Percentiles rank a stretch among this genome's conserved stretches.
These are phyloP conservation scores for Desmodus rotundus DNA, from an alignment of 2,113 vertebrate species.

Conservation along the genomic window DNA sequence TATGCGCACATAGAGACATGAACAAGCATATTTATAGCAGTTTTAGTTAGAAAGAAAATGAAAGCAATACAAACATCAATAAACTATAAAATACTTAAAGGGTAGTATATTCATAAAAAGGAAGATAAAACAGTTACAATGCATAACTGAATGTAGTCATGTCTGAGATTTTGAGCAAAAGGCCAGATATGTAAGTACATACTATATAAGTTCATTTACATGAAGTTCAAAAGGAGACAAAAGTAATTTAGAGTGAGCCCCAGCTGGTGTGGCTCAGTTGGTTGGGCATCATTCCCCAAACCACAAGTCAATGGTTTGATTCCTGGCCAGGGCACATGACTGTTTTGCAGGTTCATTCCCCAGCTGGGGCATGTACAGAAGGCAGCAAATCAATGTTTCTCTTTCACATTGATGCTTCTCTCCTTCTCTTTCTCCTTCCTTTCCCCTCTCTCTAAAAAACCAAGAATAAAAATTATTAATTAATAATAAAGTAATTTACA, in stretches of 20 bases:
- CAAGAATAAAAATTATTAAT: too few relatives aligned
- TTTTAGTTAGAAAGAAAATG: not conserved
- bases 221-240: not conserved
- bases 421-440: too few relatives aligned
- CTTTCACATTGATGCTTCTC: too few relatives aligned
- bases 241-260: not conserved
- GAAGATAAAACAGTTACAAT: not conserved
- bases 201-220: not conserved
- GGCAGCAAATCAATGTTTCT: too few relatives aligned
- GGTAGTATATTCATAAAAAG: not conserved
- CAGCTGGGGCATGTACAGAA: too few relatives aligned
- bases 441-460: too few relatives aligned
- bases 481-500: not conserved
- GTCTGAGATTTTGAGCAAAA: not conserved
- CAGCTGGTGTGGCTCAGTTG: too few relatives aligned
- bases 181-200: not conserved
- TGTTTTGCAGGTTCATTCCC: too few relatives aligned
- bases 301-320: too few relatives aligned
- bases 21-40: not conserved
- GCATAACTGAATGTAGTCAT: not conserved
- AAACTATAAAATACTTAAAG: not conserved
- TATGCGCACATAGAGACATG: not conserved
- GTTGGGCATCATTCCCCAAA: too few relatives aligned
- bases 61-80: not conserved
- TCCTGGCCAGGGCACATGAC: too few relatives aligned